Percentiles rank a stretch among this genome's conserved stretches.
These are phyloP conservation scores for Crepidodera aurea DNA, from an alignment of 2,888 invertebrate genomes.

Conservation along the genomic window DNA sequence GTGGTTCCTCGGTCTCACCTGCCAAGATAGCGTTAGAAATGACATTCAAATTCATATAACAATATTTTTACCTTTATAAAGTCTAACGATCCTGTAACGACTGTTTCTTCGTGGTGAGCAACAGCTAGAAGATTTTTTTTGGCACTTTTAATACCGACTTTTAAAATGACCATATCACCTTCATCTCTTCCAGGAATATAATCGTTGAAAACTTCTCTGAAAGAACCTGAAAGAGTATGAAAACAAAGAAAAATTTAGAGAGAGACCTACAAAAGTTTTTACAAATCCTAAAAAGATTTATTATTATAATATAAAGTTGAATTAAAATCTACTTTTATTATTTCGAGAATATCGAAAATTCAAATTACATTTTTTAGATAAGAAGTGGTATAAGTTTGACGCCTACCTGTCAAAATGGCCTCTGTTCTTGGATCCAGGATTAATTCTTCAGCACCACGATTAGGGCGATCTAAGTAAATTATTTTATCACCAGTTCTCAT, in stretches of 20 bases:
- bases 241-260: not conserved
- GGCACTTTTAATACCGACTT: constrained; percentile 52
- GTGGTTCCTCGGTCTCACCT: too few relatives aligned
- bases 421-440: constrained; percentile 42
- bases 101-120: constrained; percentile 54
- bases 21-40: too few relatives aligned
- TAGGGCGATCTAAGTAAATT: constrained; percentile 46
- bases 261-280: too few relatives aligned
- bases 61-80: constrained; percentile 55
- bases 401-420: constrained; percentile 45
- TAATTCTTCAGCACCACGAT: constrained; percentile 38
- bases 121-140: constrained; percentile 58
- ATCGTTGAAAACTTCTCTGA: constrained; percentile 40
- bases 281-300: too few relatives aligned
- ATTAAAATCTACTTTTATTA: too few relatives aligned
- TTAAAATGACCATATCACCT: constrained; percentile 56
- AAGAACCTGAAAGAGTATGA: constrained; percentile 13
- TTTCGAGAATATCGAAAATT: too few relatives aligned
- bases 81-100: constrained; percentile 54
- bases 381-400: too few relatives aligned
- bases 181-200: constrained; percentile 51
- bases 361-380: too few relatives aligned
- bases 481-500: constrained; percentile 57
- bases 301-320: too few relatives aligned
- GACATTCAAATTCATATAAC: too few relatives aligned